A percentile compares a stretch with the other conserved stretches of the same genome.
phyloP scores from a whole-genome alignment of 2,113 vertebrate genomes.

The Deroptyus accipitrinus region DNA sequence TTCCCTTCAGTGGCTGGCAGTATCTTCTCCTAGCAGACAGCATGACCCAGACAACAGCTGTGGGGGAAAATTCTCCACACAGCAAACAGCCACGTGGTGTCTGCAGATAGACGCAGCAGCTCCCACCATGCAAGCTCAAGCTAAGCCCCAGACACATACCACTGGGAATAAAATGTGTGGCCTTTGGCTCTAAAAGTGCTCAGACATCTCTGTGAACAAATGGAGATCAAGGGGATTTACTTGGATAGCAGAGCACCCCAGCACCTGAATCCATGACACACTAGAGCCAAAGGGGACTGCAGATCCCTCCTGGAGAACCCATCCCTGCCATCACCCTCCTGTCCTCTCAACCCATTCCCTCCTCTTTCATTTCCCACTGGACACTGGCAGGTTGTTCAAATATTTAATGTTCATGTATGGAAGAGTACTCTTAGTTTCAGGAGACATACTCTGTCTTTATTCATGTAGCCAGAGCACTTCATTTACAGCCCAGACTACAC shows the following conservation, averaged over 20 bases:
- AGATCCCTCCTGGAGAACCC: background rate
- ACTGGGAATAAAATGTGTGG: background rate
- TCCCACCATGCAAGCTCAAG: accelerated
- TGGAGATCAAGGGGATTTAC: background rate
- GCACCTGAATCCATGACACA: accelerated
- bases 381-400: background rate
- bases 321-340: background rate
- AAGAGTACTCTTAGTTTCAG: background rate
- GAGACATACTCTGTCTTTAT: background rate
- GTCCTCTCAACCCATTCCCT: background rate
- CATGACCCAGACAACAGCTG: background rate
- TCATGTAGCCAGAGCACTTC: background rate
- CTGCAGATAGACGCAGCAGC: background rate
- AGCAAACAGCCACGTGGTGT: accelerated
- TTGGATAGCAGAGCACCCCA: background rate
- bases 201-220: background rate
- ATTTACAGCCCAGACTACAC: background rate
- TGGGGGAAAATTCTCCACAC: background rate
- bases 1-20: accelerated
- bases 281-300: background rate
- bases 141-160: background rate
- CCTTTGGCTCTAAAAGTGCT: background rate
- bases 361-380: background rate
- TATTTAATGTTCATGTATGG: accelerated
- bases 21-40: background rate